Evolutionary conservation across 2,888 invertebrate genomes (phyloP).

Genomic region (Netelia inedita): DNA sequence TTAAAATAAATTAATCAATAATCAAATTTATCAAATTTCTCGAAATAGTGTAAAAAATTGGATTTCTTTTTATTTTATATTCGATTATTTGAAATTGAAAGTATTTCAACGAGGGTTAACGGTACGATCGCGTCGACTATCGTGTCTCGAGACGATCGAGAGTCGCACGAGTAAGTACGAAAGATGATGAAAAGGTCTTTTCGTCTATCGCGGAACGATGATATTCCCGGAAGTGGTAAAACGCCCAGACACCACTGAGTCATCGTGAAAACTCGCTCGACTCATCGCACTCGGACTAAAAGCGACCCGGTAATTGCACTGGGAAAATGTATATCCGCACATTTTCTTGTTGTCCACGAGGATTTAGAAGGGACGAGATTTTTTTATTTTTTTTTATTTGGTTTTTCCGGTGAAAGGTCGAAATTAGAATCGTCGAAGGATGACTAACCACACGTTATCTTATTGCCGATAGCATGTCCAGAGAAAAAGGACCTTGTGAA

Average conservation of each 20-base stretch:
- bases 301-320: constrained; percentile 23
- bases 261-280: constrained; percentile 45
- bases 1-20: neutral
- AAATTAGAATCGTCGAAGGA: neutral
- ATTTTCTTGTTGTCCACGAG: constrained; percentile 17
- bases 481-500: too few relatives aligned
- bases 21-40: too few relatives aligned
- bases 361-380: constrained; percentile 4
- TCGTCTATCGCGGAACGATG: neutral
- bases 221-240: constrained; percentile 45
- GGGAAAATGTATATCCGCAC: constrained; percentile 25
- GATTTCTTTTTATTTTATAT: too few relatives aligned
- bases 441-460: too few relatives aligned
- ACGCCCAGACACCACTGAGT: constrained; percentile 45
- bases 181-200: neutral
- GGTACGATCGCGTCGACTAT: neutral
- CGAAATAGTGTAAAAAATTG: too few relatives aligned
- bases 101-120: neutral
- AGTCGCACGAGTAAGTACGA: neutral
- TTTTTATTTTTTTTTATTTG: neutral
- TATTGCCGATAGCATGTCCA: too few relatives aligned
- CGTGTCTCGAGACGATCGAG: neutral
- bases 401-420: neutral
- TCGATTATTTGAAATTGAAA: too few relatives aligned
- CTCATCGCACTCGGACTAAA: constrained; percentile 1